phyloP scores from a whole-genome alignment of 2,797 vertebrate genomes.

The Falco columbarius region DNA sequence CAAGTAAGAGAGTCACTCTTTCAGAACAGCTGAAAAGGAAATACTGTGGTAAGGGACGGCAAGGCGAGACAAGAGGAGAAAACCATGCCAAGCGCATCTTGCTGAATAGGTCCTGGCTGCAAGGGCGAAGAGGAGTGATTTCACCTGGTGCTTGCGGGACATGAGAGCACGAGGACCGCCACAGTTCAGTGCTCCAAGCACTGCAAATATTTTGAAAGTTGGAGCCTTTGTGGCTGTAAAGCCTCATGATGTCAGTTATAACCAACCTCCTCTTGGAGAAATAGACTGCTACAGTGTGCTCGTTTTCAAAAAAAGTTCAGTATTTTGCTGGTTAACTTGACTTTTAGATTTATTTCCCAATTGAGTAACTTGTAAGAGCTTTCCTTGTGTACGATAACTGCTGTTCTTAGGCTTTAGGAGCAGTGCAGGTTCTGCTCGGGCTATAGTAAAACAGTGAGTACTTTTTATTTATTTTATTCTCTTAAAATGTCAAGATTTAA shows the following conservation, averaged over 20 bases:
- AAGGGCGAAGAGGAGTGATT: background rate
- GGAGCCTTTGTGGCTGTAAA: background rate
- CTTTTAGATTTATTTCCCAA: conserved; percentile 51
- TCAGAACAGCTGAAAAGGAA: background rate
- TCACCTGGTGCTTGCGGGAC: rapidly evolving
- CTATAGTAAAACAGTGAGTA: background rate
- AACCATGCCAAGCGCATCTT: rapidly evolving
- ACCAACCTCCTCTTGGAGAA: background rate
- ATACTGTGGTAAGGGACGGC: background rate
- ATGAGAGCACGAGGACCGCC: rapidly evolving
- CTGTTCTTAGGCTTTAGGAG: background rate
- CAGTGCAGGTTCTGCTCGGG: background rate
- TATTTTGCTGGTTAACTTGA: background rate
- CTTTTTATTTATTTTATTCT: background rate
- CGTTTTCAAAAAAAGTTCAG: background rate
- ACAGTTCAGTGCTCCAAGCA: rapidly evolving
- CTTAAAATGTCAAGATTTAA: conserved; percentile 22
- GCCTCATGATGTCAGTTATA: background rate
- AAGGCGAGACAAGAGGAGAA: background rate
- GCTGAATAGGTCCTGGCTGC: background rate
- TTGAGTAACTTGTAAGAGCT: background rate
- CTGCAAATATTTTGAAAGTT: background rate
- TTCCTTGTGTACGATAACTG: background rate
- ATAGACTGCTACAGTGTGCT: background rate
- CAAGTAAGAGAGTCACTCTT: background rate